Conservation (phyloP, 2,797 vertebrate genomes). For the Danio aesculapii region DNA sequence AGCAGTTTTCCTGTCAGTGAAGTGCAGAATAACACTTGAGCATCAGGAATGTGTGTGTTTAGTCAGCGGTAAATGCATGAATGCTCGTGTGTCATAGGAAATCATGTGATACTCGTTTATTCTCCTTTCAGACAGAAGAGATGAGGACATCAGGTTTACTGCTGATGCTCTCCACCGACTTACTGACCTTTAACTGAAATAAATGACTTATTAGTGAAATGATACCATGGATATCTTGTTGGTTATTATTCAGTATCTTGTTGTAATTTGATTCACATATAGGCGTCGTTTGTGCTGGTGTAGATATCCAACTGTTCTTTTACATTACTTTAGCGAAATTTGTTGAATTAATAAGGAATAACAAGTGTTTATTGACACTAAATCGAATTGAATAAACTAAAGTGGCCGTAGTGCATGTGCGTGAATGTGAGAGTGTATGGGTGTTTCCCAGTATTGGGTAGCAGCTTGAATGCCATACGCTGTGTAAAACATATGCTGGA, state of each 20-base stretch:
- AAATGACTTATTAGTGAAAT: neutral
- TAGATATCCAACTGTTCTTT: neutral
- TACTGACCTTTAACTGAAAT: neutral
- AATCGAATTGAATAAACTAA: neutral
- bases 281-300: neutral
- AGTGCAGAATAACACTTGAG: conserved; percentile 19
- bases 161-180: neutral
- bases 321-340: neutral
- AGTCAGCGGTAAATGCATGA: conserved; percentile 49
- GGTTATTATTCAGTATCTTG: no score
- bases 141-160: neutral
- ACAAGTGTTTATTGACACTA: neutral
- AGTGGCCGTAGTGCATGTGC: no score
- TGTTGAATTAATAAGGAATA: neutral
- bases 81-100: conserved; percentile 16
- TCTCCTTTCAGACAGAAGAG: conserved; percentile 15
- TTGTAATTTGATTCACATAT: no score
- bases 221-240: neutral
- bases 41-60: conserved; percentile 39
- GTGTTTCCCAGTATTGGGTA: no score
- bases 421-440: no score
- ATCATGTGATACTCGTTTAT: conserved; percentile 45
- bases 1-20: no score
- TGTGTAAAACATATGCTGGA: no score
- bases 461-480: no score